Base-by-base conservation (phyloP, 2,888 invertebrate genomes). In the Scrobipalpa costella region DNA sequence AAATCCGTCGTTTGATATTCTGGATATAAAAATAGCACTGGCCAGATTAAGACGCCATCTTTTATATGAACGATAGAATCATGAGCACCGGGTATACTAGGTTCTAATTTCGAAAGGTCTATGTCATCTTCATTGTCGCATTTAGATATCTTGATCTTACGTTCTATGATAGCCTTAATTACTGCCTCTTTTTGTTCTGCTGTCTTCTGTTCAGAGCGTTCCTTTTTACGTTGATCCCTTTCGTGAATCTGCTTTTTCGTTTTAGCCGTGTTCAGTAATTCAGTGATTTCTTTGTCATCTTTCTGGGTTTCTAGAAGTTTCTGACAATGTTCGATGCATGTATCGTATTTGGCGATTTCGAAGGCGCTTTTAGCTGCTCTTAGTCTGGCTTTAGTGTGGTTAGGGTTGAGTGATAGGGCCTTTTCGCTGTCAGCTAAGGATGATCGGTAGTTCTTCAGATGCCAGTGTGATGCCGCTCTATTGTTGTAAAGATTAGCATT, bases 401-500 rank as follows among this genome's bases (percentile, higher is more conserved):
- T 90, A 0, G 95, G 93, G 71, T 96, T 95, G 55, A 95, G 92
- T 74, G 94, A 93, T 21, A 98, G 76, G 0, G 98, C 97, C 74
- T 92, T 90, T 76, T 96, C 94, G 68, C 97, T 96, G 81, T 99
- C 99, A 66, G 89, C 92, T 15, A 98, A 86, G 9, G 96, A 92
- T 2, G 97, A 96, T 71, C 96, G 90, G 83, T 94, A 96, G 82
- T 97, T 97, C 84, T 97, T 94, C 36, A 99, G 81, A 79, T 96
- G 94, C 80, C 93, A 98, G 75, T 99, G 96, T 0, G 97, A 94
- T 0, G 98, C 98, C 1, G 98, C 96, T 67, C 99, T 93, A 80
- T 99, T 99, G 74, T 98, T 97, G 76, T 97, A 96, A 13, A 99
- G 91, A 65, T 95, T 94, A 7, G 98, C 95, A 78, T 96, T 95